Conservation (phyloP, 2,888 invertebrate genomes). For the Archips crataeganus region DNA sequence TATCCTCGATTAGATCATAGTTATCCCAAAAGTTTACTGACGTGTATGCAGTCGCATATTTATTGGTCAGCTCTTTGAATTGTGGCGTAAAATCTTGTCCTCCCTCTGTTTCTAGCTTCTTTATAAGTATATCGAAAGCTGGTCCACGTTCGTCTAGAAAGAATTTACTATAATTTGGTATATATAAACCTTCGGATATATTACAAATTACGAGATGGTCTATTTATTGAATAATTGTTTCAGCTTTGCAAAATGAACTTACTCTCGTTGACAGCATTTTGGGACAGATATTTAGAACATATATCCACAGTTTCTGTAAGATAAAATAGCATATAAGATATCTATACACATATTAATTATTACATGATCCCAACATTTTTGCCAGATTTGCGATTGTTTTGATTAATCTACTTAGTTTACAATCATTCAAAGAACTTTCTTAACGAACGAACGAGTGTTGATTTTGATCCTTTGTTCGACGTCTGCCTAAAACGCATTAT, state of each 20-base stretch:
- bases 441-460: too few species aligned
- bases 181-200: neutral
- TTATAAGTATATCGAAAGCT: slow-evolving; percentile 67
- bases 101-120: slow-evolving; percentile 58
- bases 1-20: too few species aligned
- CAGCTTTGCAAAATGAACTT: slow-evolving; percentile 46
- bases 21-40: slow-evolving; percentile 47
- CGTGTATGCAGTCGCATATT: slow-evolving; percentile 62
- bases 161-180: neutral
- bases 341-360: too few species aligned
- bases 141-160: slow-evolving; percentile 70
- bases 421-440: too few species aligned
- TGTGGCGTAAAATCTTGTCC: slow-evolving; percentile 57
- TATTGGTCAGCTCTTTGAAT: slow-evolving; percentile 50
- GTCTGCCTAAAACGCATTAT: too few species aligned
- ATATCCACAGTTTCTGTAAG: slow-evolving; percentile 66
- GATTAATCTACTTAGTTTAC: too few species aligned
- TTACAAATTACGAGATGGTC: too few species aligned
- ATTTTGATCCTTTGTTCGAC: too few species aligned
- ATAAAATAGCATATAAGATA: neutral
- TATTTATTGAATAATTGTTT: too few species aligned
- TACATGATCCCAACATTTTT: too few species aligned
- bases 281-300: slow-evolving; percentile 69
- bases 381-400: too few species aligned
- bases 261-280: slow-evolving; percentile 69